Base-by-base conservation (phyloP, 2,113 vertebrate genomes). In the Laticauda laticaudata region DNA sequence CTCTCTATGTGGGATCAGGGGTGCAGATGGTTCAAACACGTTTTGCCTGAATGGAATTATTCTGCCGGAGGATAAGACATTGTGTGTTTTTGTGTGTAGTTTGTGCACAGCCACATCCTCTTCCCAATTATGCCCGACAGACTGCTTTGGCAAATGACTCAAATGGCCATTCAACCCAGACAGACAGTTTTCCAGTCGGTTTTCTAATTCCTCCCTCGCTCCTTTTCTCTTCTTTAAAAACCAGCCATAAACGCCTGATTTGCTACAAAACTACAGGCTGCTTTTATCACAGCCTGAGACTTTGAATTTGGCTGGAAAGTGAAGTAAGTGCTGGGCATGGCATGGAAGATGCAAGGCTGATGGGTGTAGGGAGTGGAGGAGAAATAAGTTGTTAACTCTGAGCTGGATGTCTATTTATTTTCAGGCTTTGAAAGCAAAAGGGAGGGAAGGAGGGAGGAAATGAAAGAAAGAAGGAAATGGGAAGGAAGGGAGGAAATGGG, bases 271-370 rank as follows among this genome's bases (percentile, higher is more conserved):
- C 95, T 94, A 97, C 92, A 94, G 95, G 94, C 93, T 93, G 94
- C 93, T 96, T 96, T 95, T 94, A 96, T 96, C 95, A 89, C 94
- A 91, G 96, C 93, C 92, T 90, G 92, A 0, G 0, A 91, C 96
- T 97, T 96, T 95, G 93, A 96, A 95, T 95, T 95, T 95, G 88
- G 96, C 81, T 90, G 0, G 88, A 57, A 90, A 95, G 95, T 57
- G 95, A 93, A 92, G 92, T 94, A 93, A 92, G 92, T 94, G 91
- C 5, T 90, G 91, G 18, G 87, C 86, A 69, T 2, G 92, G 56
- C 94, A 91, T 89, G 93, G 94, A 87, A 26, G 90, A 94, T 93
- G 93, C 0, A 3, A 51, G 93, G 87, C 93, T 3, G 0, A 86
- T 91, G 29, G 45, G 0, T 0, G 87, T 59, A 54, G 94, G 91